Base-by-base conservation (phyloP, 2,888 invertebrate species). In the Glyphotaelius pellucidus region DNA sequence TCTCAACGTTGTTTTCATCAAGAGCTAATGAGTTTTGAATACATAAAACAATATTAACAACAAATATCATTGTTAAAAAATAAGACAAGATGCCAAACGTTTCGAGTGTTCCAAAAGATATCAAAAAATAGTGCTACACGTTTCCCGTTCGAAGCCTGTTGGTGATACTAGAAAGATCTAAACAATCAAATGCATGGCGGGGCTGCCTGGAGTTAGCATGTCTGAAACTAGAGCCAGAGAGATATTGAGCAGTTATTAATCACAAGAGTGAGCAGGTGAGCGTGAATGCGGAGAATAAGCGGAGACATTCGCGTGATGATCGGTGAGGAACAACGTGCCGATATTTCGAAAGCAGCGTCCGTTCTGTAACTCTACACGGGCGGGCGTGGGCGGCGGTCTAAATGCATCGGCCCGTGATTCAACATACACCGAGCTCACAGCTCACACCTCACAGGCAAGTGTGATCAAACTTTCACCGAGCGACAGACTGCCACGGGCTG, bases 301-400 rank as follows among this genome's bases (percentile, higher is more conserved):
- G 9, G 67, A 67, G 67, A 67, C 67, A 67, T 67, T 67, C 25
- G 67, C 67, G 67, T 67, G 67, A 67, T 67, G 67, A 25, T 52
- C 52, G 52, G 52, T 52, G 15, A 52, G 25, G 35, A 84, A n/a
- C 84, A 84, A 35, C 32, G 38, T 38, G 32, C 35, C 84, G 81
- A 32, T 81, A 81, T 86, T 47, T 35, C 38, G 86, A 86, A 42
- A 86, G 31, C 31, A 42, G 31, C 47, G 42, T 42, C 47, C 87
- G 31, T 83, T 25, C 32, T 87, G 87, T 87, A 87, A 87, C 52
- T 87, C 87, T 87, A 87, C 52, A 52, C 87, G n/a, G 30, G 31
- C 83, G 42, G 52, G 47, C 67, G 88, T 89, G 88, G 88, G 88
- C 88, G 88, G 88, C 67, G 88, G 88, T n/a, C 88, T 89, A 89